Evolutionary conservation across 2,888 invertebrate genomes (phyloP).

Genomic region (Drosophila glabriapex): DNA sequence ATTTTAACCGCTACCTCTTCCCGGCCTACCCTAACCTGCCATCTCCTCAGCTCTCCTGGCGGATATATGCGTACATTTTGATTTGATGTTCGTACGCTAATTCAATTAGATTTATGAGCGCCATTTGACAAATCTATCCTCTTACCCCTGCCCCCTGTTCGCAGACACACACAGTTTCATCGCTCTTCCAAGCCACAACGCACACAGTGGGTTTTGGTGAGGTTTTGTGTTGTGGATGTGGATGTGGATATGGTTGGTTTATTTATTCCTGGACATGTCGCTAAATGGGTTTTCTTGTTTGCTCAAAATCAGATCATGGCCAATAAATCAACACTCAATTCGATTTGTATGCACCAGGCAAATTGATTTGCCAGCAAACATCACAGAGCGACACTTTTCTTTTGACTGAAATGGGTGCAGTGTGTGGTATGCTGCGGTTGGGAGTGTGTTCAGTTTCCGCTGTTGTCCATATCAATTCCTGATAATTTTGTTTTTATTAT

Average conservation of each 20-base stretch:
- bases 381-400: constrained; percentile 29
- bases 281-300: constrained; percentile 75
- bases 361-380: constrained; percentile 56
- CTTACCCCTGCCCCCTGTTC: background rate
- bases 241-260: constrained; percentile 43
- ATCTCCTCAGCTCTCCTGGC: constrained; percentile 1
- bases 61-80: constrained; percentile 39
- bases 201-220: background rate
- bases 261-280: constrained; percentile 72
- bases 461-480: constrained; percentile 46
- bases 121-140: constrained; percentile 59
- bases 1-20: constrained; percentile 4
- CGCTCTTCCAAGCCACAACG: background rate
- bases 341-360: constrained; percentile 57
- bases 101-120: constrained; percentile 75
- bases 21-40: constrained; percentile 5
- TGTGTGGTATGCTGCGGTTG: background rate
- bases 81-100: constrained; percentile 70
- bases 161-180: background rate
- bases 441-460: constrained; percentile 26
- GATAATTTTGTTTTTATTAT: constrained; percentile 31
- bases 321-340: constrained; percentile 76
- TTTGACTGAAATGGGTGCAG: background rate
- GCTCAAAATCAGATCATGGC: constrained; percentile 76
- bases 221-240: constrained; percentile 11